Conservation (phyloP, 2,888 invertebrate species). For the Agrilus mali region DNA sequence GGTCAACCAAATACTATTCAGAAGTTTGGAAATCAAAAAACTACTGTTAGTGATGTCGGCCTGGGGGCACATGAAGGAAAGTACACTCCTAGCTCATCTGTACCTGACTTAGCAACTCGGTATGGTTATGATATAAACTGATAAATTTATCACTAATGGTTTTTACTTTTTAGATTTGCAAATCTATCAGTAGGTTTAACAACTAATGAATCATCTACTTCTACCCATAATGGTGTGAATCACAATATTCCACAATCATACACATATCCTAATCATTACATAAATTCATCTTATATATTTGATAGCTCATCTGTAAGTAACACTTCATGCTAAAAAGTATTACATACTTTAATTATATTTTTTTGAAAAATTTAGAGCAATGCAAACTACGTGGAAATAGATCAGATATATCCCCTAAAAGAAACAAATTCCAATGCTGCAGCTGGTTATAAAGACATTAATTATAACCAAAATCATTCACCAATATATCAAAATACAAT, state of each 20-base stretch:
- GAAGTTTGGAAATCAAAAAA: constrained; percentile 65
- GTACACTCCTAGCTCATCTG: constrained; percentile 62
- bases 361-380: constrained; percentile 16
- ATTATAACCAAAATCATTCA: constrained; percentile 35
- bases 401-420: constrained; percentile 41
- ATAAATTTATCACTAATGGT: background rate
- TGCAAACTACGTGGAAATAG: constrained; percentile 43
- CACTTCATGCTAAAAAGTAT: constrained; percentile 1
- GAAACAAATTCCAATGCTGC: constrained; percentile 16
- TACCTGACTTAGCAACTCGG: constrained; percentile 46
- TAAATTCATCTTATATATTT: constrained; percentile 38
- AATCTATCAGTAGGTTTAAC: constrained; percentile 46
- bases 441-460: constrained; percentile 25
- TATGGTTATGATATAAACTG: constrained; percentile 17
- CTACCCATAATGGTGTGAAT: constrained; percentile 6
- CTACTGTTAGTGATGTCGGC: constrained; percentile 47
- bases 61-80: constrained; percentile 70
- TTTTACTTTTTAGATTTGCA: constrained; percentile 44
- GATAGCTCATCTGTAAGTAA: constrained; percentile 36
- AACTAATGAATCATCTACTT: constrained; percentile 14
- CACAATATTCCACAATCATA: constrained; percentile 27
- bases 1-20: constrained; percentile 33
- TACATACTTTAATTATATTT: background rate
- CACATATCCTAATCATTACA: constrained; percentile 42
- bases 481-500: constrained; percentile 43